A percentile compares a stretch with the other conserved stretches of the same genome.
phyloP scores from a whole-genome alignment of 2,888 invertebrate genomes.

The Cinara cedri region DNA sequence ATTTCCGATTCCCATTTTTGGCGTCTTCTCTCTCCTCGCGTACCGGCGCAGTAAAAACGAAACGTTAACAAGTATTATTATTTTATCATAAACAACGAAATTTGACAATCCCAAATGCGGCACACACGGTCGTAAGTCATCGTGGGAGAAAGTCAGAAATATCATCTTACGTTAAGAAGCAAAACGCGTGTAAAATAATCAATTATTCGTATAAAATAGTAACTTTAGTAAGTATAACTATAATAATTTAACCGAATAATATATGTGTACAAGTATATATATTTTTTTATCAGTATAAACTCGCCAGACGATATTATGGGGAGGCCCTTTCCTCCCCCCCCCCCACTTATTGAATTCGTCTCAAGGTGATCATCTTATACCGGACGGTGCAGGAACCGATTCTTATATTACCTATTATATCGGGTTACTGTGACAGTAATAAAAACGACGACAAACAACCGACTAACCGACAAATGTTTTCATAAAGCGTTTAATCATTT shows the following conservation, averaged over 20 bases:
- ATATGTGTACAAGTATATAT: not conserved
- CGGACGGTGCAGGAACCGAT: too few species aligned
- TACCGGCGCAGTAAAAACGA: not conserved
- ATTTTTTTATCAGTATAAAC: conserved; percentile 15
- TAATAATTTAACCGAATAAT: too few species aligned
- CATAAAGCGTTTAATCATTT: not conserved
- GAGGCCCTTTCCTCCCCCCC: conserved; percentile 11
- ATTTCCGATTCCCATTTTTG: conserved; percentile 36
- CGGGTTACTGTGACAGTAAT: not conserved
- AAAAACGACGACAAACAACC: not conserved
- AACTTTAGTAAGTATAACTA: too few species aligned
- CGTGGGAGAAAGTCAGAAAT: conserved; percentile 32
- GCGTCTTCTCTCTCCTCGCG: not conserved
- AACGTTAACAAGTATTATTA: too few species aligned
- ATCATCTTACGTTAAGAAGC: too few species aligned
- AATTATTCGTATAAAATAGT: too few species aligned
- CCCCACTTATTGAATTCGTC: conserved; percentile 11
- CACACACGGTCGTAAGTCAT: not conserved
- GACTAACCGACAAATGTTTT: not conserved
- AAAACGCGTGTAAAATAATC: too few species aligned
- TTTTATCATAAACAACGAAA: conserved; percentile 36
- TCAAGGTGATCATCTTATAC: conserved; percentile 42
- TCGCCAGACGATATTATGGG: conserved; percentile 1
- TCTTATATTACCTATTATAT: too few species aligned
- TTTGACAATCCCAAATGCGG: conserved; percentile 30